Percentiles rank a stretch among this genome's conserved stretches.
Conservation (phyloP, 2,888 invertebrate species). For the Amitus sp. region DNA sequence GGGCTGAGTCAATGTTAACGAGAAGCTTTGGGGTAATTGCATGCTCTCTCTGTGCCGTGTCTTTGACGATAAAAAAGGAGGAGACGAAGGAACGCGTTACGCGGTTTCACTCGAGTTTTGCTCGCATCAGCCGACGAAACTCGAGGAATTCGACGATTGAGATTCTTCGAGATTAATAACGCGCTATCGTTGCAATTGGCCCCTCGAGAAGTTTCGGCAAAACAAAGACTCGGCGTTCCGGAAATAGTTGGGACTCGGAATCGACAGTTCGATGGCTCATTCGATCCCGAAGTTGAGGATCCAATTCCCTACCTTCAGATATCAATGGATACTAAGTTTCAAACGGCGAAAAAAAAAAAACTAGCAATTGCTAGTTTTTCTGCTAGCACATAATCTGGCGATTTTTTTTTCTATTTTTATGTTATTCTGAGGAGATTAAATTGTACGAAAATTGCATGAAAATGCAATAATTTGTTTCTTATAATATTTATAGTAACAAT, state of each 20-base stretch:
- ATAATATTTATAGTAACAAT: no score
- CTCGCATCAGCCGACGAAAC: neutral
- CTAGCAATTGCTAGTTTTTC: no score
- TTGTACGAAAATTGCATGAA: no score
- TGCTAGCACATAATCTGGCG: no score
- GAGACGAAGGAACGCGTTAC: neutral
- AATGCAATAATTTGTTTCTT: no score
- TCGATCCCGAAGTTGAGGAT: neutral
- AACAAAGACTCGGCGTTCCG: neutral
- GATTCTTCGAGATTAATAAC: slow-evolving; percentile 3
- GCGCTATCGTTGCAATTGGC: neutral
- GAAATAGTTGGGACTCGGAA: slow-evolving; percentile 3
- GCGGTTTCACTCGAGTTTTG: neutral
- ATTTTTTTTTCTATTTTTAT: no score
- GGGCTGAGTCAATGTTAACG: slow-evolving; percentile 6
- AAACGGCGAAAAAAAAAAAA: no score
- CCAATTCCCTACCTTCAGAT: neutral
- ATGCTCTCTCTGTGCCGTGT: neutral
- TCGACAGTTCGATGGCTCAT: neutral
- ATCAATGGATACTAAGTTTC: no score
- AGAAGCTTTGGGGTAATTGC: slow-evolving; percentile 7
- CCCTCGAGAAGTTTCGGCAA: neutral
- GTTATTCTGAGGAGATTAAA: no score
- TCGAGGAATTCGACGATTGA: neutral
- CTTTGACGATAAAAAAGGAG: neutral